A percentile compares a stretch with the other conserved stretches of the same genome.
These are phyloP conservation scores for Theonella swinhoei DNA, from an alignment of 37 sponge, comb jelly and placozoan genomes.

Conservation along the genomic window DNA sequence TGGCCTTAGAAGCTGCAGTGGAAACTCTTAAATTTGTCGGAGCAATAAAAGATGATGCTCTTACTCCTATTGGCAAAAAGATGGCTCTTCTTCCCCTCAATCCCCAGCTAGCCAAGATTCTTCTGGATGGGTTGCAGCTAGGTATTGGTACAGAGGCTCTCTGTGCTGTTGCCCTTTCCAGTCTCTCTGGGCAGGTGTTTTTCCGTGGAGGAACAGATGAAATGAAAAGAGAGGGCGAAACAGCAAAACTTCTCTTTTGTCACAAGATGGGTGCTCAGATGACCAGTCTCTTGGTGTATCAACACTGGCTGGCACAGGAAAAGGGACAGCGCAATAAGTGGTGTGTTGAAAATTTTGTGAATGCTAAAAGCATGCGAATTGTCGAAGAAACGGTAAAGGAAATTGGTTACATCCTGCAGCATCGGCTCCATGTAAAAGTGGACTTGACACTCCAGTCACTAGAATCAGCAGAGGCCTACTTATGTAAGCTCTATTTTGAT, in stretches of 20 bases:
- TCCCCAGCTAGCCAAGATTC: constrained; percentile 62
- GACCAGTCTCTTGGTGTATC: constrained; percentile 49
- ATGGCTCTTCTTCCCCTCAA: constrained; percentile 72
- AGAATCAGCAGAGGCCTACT: constrained; percentile 18
- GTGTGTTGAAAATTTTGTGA: constrained; percentile 74
- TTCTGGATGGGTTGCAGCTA: constrained; percentile 48
- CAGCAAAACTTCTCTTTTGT: constrained; percentile 57
- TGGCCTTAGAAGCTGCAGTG: constrained; percentile 56
- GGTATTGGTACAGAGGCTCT: constrained; percentile 58
- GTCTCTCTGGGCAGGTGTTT: constrained; percentile 56
- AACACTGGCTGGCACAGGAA: constrained; percentile 29
- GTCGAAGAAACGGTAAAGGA: constrained; percentile 68
- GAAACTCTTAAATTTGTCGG: constrained; percentile 70
- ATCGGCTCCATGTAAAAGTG: constrained; percentile 4
- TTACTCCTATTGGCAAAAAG: constrained; percentile 56
- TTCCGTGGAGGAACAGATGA: constrained; percentile 66
- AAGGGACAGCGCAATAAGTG: constrained; percentile 49
- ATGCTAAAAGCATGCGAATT: constrained; percentile 71
- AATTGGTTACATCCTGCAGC: constrained; percentile 14
- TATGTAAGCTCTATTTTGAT: constrained; percentile 59
- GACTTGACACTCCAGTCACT: neutral
- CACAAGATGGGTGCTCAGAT: constrained; percentile 61
- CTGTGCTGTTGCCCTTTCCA: constrained; percentile 54
- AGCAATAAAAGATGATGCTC: constrained; percentile 46
- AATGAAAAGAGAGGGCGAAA: constrained; percentile 60